phyloP scores from a whole-genome alignment of 2,888 invertebrate species.

The Drosophila paramelanica region DNA sequence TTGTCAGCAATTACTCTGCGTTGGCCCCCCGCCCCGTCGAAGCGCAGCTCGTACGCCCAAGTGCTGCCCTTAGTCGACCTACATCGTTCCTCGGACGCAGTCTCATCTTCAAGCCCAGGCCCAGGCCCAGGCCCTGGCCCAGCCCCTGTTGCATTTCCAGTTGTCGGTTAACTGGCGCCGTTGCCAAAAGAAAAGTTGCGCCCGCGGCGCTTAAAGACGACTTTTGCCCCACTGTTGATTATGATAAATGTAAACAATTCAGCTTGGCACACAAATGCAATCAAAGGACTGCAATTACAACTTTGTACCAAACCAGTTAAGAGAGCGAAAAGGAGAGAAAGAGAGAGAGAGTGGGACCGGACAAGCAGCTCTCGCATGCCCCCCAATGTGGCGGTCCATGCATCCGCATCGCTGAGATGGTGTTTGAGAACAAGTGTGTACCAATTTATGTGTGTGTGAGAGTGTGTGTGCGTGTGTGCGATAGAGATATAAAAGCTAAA shows the following conservation, averaged over 20 bases:
- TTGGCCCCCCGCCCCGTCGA: conserved; percentile 22
- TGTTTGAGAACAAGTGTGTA: conserved; percentile 29
- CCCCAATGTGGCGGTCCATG: conserved; percentile 59
- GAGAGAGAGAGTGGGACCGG: background rate
- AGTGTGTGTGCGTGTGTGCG: conserved; percentile 57
- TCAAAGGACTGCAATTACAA: conserved; percentile 78
- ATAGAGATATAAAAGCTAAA: conserved; percentile 84
- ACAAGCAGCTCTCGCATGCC: conserved; percentile 24
- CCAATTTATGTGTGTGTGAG: conserved; percentile 1
- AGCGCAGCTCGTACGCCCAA: conserved; percentile 58
- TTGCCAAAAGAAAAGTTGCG: conserved; percentile 67
- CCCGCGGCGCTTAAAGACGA: conserved; percentile 66
- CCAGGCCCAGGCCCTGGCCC: conserved; percentile 11
- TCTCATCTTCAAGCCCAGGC: conserved; percentile 2
- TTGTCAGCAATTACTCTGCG: conserved; percentile 71
- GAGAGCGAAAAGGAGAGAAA: conserved; percentile 22
- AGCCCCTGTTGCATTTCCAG: conserved; percentile 9
- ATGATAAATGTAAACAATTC: conserved; percentile 79
- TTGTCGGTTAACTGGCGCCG: conserved; percentile 65
- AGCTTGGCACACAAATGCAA: conserved; percentile 77
- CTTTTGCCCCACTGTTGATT: conserved; percentile 60
- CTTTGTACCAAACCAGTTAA: conserved; percentile 60
- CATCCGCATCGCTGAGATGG: conserved; percentile 47
- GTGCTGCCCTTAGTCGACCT: conserved; percentile 59
- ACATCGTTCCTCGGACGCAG: conserved; percentile 33